Base-by-base conservation (phyloP, 1,140 invertebrate species). In the Drosophila teissieri region DNA sequence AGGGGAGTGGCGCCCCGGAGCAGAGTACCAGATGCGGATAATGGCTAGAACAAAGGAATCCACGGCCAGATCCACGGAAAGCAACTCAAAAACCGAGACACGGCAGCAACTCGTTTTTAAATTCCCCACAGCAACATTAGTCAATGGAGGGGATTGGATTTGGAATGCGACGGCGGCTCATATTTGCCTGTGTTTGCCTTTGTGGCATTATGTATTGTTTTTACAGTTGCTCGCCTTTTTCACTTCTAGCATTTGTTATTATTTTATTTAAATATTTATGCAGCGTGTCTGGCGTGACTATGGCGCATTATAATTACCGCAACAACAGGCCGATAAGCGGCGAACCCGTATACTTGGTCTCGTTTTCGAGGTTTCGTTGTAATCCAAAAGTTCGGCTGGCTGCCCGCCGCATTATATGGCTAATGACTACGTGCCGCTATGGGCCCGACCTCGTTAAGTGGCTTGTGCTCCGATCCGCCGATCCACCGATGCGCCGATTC, bases 241-340 rank as follows among this genome's bases (percentile, higher is more conserved):
- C 80, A 68, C 80, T 84, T 73, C 53, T 53, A 64, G 83, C 76
- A 89, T 74, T 88, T 89, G 76, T 77, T 83, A 83, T 89, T 89
- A 89, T 89, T 89, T 78, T 70, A 89, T 89, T 89, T 88, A 76
- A 88, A 89, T 88, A 88, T 88, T 88, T 88, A 89, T 88, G 84
- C 84, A 88, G 84, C 84, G 65, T 88, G 80, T 80, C 85, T 89
- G 80, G 76, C 84, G 85, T 88, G 84, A 89, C 84, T 80, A 60
- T 78, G 75, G 57, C 79, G 76, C 79, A 88, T 86, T 79, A 88
- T 86, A 86, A 86, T 88, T 88, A 83, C 72, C 79, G 55, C 57
- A 67, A 36, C 57, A 24, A 49, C 74, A 37, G 22, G 8, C 58
- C 31, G 45, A 53, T 45, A 58, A 49, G 22, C 57, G 31, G 48